Conservation (phyloP, 1,140 invertebrate species). For the Sycophaga agraensis region DNA sequence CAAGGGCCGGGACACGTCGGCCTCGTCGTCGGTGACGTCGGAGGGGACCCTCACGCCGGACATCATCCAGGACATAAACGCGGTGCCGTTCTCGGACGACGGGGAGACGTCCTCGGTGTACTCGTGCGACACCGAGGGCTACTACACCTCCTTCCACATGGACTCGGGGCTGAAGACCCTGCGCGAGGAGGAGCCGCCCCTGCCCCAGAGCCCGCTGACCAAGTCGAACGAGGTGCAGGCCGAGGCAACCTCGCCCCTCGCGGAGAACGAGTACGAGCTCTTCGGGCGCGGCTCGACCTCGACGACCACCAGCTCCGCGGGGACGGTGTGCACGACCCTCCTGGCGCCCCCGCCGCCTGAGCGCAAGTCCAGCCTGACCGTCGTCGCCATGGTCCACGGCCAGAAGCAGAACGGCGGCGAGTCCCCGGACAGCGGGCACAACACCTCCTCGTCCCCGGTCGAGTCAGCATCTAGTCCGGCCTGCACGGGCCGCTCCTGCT, state of each 20-base stretch:
- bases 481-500: slow-evolving; percentile 68
- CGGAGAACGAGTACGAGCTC: slow-evolving; percentile 85
- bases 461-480: slow-evolving; percentile 71
- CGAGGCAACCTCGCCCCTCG: slow-evolving; percentile 57
- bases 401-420: slow-evolving; percentile 65
- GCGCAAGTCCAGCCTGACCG: slow-evolving; percentile 65
- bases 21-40: slow-evolving; percentile 79
- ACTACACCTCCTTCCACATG: slow-evolving; percentile 96
- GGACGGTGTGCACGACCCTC: slow-evolving; percentile 81
- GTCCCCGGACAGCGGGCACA: slow-evolving; percentile 77
- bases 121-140: slow-evolving; percentile 94
- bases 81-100: slow-evolving; percentile 74
- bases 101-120: slow-evolving; percentile 90
- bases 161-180: slow-evolving; percentile 88
- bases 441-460: slow-evolving; percentile 78
- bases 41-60: slow-evolving; percentile 84
- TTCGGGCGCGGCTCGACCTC: slow-evolving; percentile 86
- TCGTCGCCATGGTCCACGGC: slow-evolving; percentile 62
- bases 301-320: slow-evolving; percentile 85
- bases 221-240: slow-evolving; percentile 53
- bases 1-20: slow-evolving; percentile 66
- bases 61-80: slow-evolving; percentile 66
- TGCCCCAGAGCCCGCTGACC: slow-evolving; percentile 45
- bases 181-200: slow-evolving; percentile 71
- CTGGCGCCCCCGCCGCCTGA: slow-evolving; percentile 76